phyloP scores from a whole-genome alignment of 2,888 invertebrate genomes.

The Slavum lentiscoides region DNA sequence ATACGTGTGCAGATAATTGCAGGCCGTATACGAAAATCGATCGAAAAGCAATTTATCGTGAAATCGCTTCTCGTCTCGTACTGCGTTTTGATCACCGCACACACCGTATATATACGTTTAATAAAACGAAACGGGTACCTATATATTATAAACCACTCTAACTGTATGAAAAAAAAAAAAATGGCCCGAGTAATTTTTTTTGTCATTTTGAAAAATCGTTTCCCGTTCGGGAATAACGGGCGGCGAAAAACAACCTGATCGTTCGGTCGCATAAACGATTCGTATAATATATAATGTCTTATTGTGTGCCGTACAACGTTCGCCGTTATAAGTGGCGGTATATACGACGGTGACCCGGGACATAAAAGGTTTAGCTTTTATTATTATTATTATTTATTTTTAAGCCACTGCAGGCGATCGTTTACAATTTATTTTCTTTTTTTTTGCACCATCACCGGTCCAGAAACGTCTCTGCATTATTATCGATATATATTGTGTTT shows the following conservation, averaged over 20 bases:
- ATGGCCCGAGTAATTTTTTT: slow-evolving; percentile 1
- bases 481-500: slow-evolving; percentile 1
- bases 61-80: not conserved
- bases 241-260: slow-evolving; percentile 19
- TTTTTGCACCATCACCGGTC: not conserved
- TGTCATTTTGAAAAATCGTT: slow-evolving; percentile 40
- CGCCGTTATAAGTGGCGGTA: slow-evolving; percentile 7
- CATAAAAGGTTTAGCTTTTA: slow-evolving; percentile 16
- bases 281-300: not conserved
- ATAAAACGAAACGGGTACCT: slow-evolving; percentile 15
- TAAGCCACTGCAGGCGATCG: not conserved
- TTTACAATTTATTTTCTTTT: slow-evolving; percentile 13
- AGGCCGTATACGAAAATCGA: not conserved
- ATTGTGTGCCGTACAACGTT: not conserved
- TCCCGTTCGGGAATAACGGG: slow-evolving; percentile 13
- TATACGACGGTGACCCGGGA: not conserved
- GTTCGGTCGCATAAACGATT: slow-evolving; percentile 16
- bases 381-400: not conserved
- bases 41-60: slow-evolving; percentile 5
- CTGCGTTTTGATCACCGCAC: no score
- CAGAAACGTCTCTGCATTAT: not conserved
- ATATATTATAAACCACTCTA: no score
- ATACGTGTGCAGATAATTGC: not conserved
- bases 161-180: not conserved
- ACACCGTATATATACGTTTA: not conserved